These are phyloP conservation scores for Ochotona curzoniae DNA, from an alignment of 2,113 vertebrate species.

Conservation along the genomic window DNA sequence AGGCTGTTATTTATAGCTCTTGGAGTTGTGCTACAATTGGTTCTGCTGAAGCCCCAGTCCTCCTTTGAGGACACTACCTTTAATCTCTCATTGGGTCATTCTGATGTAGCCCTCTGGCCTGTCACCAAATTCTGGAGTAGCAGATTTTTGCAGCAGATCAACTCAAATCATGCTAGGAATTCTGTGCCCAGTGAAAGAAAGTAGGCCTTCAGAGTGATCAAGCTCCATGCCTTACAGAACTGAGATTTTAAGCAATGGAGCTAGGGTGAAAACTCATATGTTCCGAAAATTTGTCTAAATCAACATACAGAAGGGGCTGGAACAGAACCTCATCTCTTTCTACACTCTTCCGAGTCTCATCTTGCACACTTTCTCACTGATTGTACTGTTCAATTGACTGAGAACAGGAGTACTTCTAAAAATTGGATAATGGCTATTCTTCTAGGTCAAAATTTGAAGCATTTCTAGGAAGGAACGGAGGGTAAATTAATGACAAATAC, in stretches of 20 bases:
- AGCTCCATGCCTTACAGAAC: background rate
- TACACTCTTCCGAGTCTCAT: background rate
- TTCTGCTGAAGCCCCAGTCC: background rate
- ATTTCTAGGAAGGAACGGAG: background rate
- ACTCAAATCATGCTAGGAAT: background rate
- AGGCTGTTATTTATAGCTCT: no score
- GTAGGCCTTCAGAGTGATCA: background rate
- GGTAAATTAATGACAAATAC: background rate
- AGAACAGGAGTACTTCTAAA: background rate
- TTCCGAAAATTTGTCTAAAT: background rate
- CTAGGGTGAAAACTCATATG: background rate
- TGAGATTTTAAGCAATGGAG: background rate
- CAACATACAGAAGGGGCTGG: background rate
- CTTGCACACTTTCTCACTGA: background rate
- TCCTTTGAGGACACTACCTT: background rate
- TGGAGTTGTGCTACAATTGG: no score
- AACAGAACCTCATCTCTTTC: background rate
- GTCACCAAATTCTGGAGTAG: background rate
- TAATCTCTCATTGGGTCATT: background rate
- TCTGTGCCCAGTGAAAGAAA: background rate
- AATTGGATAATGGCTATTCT: background rate
- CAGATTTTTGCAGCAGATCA: background rate
- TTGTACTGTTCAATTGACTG: background rate
- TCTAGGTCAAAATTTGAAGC: slow-evolving; percentile 22
- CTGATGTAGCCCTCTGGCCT: background rate